Base-by-base conservation (phyloP, 2,888 invertebrate species). In the Macropis europaea region DNA sequence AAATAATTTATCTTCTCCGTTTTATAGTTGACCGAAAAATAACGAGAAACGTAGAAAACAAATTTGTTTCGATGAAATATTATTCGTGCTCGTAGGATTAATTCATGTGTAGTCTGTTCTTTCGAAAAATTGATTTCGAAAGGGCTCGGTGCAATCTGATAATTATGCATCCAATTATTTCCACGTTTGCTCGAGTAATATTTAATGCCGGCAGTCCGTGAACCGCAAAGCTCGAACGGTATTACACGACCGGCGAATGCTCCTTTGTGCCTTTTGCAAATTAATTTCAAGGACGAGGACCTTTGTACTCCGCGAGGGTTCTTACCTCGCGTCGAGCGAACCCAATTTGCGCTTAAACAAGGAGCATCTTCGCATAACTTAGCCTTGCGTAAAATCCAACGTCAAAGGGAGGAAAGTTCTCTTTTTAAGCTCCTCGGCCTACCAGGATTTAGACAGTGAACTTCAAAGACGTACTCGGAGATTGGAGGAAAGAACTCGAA, bases 281-380 rank as follows among this genome's bases (percentile, higher is more conserved):
- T 79, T 79, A 79, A 79, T 79, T 79, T 76, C 76, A 68, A 79
- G 76, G 70, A 68, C 67, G 70, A 59, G 72, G 82, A 80, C 76
- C 81, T 83, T 82, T 80, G 83, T 84, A 78, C 71, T 52, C 28
- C 56, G 68, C 59, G 66, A 77, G 74, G 73, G 76, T 63, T 73
- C 81, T 81, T 79, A 77, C 66, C 66, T 76, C 71, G 73, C 70
- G 76, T 74, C 69, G 63, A 57, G 66, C 61, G 76, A 85, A 84
- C 76, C 84, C 78, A 85, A 84, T 85, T 86, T 82, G 75, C 81
- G 81, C 68, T 86, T 86, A 84, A 88, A 88, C 88, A 88, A 88
- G 84, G 82, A 85, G 83, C 83, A 83, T 85, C 84, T 84, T 87
- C 85, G 84, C 82, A 82, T 81, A 84, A 87, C 79, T 84, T 84